Evolutionary conservation across 2,888 invertebrate species (phyloP).

Genomic region (Syrista parreyssii): DNA sequence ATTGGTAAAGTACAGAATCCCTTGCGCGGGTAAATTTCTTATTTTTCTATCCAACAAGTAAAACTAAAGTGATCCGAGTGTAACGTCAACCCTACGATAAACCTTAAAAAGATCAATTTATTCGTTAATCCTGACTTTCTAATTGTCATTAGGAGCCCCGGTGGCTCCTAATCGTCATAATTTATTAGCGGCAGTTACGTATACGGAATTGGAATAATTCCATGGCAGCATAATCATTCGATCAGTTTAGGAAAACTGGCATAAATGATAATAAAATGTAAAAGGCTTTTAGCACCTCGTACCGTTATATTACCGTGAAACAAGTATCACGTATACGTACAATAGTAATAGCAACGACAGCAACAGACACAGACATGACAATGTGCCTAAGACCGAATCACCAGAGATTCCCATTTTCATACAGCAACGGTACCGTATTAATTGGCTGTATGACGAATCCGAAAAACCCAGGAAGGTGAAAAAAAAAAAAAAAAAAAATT

Average conservation of each 20-base stretch:
- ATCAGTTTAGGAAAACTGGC: background rate
- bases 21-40: background rate
- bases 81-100: background rate
- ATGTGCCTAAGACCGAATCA: background rate
- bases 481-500: background rate
- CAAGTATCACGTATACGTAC: background rate
- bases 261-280: background rate
- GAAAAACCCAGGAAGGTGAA: background rate
- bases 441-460: background rate
- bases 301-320: background rate
- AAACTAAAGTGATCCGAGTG: background rate
- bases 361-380: background rate
- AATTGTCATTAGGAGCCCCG: background rate
- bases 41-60: background rate
- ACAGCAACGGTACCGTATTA: background rate
- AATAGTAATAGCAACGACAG: background rate
- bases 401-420: background rate
- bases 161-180: background rate
- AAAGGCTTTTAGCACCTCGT: background rate
- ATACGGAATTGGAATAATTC: background rate
- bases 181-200: background rate
- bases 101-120: background rate
- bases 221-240: background rate
- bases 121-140: background rate
- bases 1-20: background rate